Percentiles rank a stretch among this genome's conserved stretches.
Conservation (phyloP, 2,797 vertebrate genomes). For the Lindbergichthys nudifrons region DNA sequence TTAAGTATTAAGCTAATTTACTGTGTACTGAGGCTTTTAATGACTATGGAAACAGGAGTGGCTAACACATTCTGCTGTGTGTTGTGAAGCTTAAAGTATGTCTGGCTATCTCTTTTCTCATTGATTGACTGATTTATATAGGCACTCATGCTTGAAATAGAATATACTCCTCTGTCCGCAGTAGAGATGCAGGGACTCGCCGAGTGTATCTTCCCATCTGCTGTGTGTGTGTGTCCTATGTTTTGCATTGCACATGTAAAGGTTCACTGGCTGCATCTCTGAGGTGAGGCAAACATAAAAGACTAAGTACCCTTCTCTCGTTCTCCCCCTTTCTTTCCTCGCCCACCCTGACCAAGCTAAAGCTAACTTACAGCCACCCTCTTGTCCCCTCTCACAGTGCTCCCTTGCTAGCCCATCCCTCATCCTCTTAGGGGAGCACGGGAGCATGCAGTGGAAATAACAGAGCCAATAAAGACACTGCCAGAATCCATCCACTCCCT, state of each 20-base stretch:
- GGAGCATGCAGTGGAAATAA: slow-evolving; percentile 84
- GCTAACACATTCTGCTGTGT: slow-evolving; percentile 52
- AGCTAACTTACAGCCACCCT: slow-evolving; percentile 38
- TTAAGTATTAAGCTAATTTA: slow-evolving; percentile 71
- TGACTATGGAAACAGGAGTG: slow-evolving; percentile 65
- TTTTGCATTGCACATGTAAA: slow-evolving; percentile 33
- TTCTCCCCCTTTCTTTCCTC: slow-evolving; percentile 21
- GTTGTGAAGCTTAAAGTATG: slow-evolving; percentile 48
- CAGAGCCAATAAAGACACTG: slow-evolving; percentile 84
- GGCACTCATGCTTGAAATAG: slow-evolving; percentile 80
- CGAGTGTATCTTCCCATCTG: slow-evolving; percentile 23
- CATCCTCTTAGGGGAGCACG: slow-evolving; percentile 81
- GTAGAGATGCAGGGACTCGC: slow-evolving; percentile 38
- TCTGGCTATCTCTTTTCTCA: slow-evolving; percentile 65
- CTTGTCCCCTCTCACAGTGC: slow-evolving; percentile 49
- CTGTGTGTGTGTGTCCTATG: slow-evolving; percentile 26
- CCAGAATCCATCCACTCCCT: slow-evolving; percentile 78
- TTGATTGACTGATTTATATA: slow-evolving; percentile 77
- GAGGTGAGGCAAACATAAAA: slow-evolving; percentile 31
- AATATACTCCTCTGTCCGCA: slow-evolving; percentile 63
- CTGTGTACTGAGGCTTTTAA: slow-evolving; percentile 60
- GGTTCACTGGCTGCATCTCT: slow-evolving; percentile 52
- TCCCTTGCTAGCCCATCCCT: slow-evolving; percentile 71
- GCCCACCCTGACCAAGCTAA: slow-evolving; percentile 6
- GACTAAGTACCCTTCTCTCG: not conserved